Evolutionary conservation across 23 tunicate genomes (phyloP).

Genomic region (Halocynthia roretzi): DNA sequence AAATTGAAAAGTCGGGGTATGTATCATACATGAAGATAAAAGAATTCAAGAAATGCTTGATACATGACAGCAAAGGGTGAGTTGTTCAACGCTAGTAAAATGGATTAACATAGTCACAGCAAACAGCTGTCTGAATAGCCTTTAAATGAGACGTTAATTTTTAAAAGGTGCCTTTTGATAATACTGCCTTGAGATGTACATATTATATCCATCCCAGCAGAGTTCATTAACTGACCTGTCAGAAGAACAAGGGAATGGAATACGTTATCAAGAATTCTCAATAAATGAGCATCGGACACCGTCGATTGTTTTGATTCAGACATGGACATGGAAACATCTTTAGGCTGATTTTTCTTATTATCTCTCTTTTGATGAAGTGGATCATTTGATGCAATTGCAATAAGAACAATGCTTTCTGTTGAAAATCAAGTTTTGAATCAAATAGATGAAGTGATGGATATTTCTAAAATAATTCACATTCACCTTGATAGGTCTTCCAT

Average conservation of each 20-base stretch:
- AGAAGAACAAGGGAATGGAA: conserved; percentile 69
- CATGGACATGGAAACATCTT: too few species aligned
- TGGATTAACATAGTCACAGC: too few species aligned
- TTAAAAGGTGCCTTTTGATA: too few species aligned
- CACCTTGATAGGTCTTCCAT: conserved; percentile 87
- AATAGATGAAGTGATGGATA: background rate
- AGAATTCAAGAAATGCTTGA: too few species aligned
- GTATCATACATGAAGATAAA: too few species aligned
- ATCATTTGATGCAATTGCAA: conserved; percentile 38
- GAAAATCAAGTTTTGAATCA: background rate
- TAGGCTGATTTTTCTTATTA: background rate
- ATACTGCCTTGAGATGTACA: too few species aligned
- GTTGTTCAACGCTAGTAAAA: too few species aligned
- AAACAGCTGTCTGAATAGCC: too few species aligned
- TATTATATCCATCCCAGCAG: too few species aligned
- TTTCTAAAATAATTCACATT: background rate
- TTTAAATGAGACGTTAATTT: too few species aligned
- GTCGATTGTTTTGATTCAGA: conserved; percentile 27
- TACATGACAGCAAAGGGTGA: too few species aligned
- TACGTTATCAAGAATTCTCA: conserved; percentile 59
- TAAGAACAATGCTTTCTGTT: conserved; percentile 75
- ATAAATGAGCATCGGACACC: conserved; percentile 51
- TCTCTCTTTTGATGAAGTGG: background rate
- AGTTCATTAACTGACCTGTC: conserved; percentile 39
- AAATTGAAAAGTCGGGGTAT: background rate